Evolutionary conservation across 2,113 vertebrate species (phyloP), one percentile per base, ranked within the genome.

Genomic region (Pavo muticus): DNA sequence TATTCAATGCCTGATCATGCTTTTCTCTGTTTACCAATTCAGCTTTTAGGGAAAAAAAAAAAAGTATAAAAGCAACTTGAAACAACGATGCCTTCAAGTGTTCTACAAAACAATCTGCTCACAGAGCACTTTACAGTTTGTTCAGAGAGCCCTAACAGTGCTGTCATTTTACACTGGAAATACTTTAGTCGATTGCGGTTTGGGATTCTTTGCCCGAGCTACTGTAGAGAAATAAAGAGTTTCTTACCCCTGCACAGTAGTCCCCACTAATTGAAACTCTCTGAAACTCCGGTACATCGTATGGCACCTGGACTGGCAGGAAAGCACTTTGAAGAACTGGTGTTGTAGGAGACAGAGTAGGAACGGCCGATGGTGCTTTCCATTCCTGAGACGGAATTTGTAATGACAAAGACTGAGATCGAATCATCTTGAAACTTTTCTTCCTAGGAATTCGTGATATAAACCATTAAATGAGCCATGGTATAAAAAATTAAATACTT

Each of bases 211-310:
- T 8, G 15, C 25, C 1, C 2, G 11, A 54, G 42, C n/a, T 48
- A 45, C 1, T 67, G 40, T 47, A 80, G 6, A 4, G 30, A 32
- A 74, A 19, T 17, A 19, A 44, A 25, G 19, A 6, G n/a, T 39
- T 56, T 96, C 98, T 98, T 98, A 99, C 99, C 98, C 99, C 99
- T 2, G 99, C 99, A 96, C 99, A 99, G 98, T 99, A 99, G 95
- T 99, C 99, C 68, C 99, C 99, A 61, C 98, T 99, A 97, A 99
- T 99, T 87, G 98, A 99, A 77, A 99, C 98, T 96, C 99, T 98
- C 98, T 99, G 99, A 96, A 98, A 99, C 69, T 99, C 99, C 9
- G 98, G 98, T 87, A 98, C 97, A 70, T 97, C 91, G 39, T 97
- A 98, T 39, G 96, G 93, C 47, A 64, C 89, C 68, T 96, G 97